A percentile compares a stretch with the other conserved stretches of the same genome.
Conservation (phyloP, 1,140 invertebrate species). For the Achroia grisella region DNA sequence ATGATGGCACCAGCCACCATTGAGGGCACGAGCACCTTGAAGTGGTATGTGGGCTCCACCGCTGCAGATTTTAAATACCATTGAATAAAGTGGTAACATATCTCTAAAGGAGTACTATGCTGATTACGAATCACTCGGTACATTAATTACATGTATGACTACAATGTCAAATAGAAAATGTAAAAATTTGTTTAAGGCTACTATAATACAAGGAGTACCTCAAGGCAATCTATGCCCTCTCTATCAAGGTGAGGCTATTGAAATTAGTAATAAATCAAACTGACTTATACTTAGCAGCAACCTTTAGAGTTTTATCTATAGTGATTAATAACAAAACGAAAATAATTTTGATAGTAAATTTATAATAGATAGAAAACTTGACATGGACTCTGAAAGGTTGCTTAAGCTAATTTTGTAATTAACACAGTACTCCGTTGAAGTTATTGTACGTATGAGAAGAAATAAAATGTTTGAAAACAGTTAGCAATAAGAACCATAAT, state of each 20-base stretch:
- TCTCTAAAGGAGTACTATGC: slow-evolving; percentile 18
- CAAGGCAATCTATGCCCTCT: neutral
- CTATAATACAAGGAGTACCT: neutral
- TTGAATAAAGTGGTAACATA: slow-evolving; percentile 8
- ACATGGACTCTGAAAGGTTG: too few relatives aligned
- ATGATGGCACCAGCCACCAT: slow-evolving; percentile 98
- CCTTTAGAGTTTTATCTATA: neutral
- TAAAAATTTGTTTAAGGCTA: neutral
- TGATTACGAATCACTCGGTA: slow-evolving; percentile 3
- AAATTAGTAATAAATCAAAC: neutral
- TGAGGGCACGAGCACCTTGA: slow-evolving; percentile 96
- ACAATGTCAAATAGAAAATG: neutral
- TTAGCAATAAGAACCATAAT: slow-evolving; percentile 3
- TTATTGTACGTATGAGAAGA: slow-evolving; percentile 1
- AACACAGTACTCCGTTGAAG: slow-evolving; percentile 4
- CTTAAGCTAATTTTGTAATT: neutral
- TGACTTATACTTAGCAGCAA: neutral
- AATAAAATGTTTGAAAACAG: neutral
- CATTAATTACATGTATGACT: slow-evolving; percentile 2
- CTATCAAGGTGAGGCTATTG: neutral
- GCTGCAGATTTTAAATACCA: slow-evolving; percentile 34
- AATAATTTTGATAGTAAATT: too few relatives aligned
- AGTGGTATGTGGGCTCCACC: slow-evolving; percentile 83
- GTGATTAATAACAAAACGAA: neutral
- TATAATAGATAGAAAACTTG: too few relatives aligned